Base-by-base conservation (phyloP, 2,797 vertebrate species). In the Tarsius wallacei region DNA sequence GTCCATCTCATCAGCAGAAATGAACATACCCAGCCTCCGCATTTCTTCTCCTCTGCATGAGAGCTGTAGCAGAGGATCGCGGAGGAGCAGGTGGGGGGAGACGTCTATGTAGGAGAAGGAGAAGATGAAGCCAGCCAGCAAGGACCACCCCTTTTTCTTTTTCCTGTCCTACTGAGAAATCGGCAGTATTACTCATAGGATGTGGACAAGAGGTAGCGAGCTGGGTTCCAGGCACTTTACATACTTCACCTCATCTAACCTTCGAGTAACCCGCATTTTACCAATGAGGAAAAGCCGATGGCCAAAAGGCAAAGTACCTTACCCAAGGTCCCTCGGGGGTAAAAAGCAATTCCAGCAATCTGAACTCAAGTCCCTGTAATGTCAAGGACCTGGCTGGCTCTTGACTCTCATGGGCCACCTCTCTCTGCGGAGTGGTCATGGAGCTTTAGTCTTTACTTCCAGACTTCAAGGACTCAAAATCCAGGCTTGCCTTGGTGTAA, bases 1-100 rank as follows among this genome's bases (percentile, higher is more conserved):
- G 70, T 17, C 33, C 66, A 63, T 16, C 28, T 84, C 5, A 0
- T 4, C 63, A 31, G 83, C 66, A 76, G 61, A 81, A 31, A 49
- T 17, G 70, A 61, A 47, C 63, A 68, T 0, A 10, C 1, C 10
- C 31, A 42, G 51, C 26, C 61, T 61, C 64, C 63, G 0, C 3
- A 14, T 4, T 4, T 53, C 81, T 68, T 49, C 55, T 78, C 12
- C 21, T 87, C 76, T 0, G 66, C 47, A 21, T 3, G 2, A 59
- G 26, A 77, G 64, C n/a, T 1, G 0, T 2, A 31, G 47, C 14
- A 12, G 49, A 49, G 66, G 49, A 9, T 0, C 0, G 1, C 42
- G 42, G 83, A 83, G n/a, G n/a, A 36, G n/a, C 1, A 57, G 77
- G 33, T 17, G 63, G 12, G 51, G 51, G 10, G 9, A 42, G 55